Evolutionary conservation across 2,888 invertebrate genomes (phyloP).

Genomic region (Tuberolachnus salignus): DNA sequence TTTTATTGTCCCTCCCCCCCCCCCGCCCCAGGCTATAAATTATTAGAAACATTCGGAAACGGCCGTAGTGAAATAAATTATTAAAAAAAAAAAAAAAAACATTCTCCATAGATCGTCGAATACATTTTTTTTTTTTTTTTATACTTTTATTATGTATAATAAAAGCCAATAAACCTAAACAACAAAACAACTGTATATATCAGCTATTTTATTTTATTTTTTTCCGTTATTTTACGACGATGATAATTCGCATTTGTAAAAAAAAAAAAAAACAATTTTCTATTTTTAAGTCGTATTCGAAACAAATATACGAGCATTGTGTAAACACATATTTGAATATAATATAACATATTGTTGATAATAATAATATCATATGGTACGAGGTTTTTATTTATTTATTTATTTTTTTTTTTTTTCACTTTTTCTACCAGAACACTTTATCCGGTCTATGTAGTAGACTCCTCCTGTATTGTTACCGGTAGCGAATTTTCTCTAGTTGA

Average conservation of each 20-base stretch:
- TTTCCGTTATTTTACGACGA: conserved; percentile 2
- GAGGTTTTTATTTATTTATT: too few relatives aligned
- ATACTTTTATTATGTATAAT: conserved; percentile 15
- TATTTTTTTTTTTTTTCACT: too few relatives aligned
- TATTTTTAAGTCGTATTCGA: conserved; percentile 8
- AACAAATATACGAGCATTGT: not conserved
- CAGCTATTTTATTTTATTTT: not conserved
- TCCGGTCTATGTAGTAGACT: too few relatives aligned
- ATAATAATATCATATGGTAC: too few relatives aligned
- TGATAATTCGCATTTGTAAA: not conserved
- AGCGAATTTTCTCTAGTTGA: too few relatives aligned
- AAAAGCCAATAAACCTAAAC: conserved; percentile 18
- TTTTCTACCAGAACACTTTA: too few relatives aligned
- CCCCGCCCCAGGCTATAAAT: too few relatives aligned
- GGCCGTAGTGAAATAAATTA: conserved; percentile 19
- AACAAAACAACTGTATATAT: conserved; percentile 3
- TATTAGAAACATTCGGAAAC: conserved; percentile 13
- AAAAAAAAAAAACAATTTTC: not conserved
- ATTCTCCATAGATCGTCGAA: too few relatives aligned
- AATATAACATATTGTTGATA: not conserved
- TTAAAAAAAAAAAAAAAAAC: conserved; percentile 6
- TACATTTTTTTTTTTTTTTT: not conserved
- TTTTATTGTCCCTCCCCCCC: too few relatives aligned
- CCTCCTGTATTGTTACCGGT: too few relatives aligned
- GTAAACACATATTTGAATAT: not conserved